A percentile compares a stretch with the other conserved stretches of the same genome.
These are phyloP conservation scores for Anabacerthia variegaticeps DNA, from an alignment of 2,797 vertebrate species.

Conservation along the genomic window DNA sequence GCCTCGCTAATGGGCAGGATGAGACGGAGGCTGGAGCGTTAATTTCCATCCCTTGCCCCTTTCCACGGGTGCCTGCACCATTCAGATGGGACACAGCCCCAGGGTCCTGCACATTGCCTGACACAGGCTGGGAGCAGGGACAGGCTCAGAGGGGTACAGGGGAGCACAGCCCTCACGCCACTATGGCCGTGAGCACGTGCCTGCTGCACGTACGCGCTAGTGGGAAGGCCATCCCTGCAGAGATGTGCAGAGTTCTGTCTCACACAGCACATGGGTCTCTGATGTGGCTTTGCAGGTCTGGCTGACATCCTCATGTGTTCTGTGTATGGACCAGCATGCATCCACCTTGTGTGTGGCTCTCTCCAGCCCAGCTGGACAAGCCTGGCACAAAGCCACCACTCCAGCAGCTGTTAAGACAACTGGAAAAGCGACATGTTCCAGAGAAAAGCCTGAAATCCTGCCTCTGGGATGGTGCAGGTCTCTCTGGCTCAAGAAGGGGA, in stretches of 20 bases:
- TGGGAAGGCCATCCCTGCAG: not conserved
- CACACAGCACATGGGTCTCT: not conserved
- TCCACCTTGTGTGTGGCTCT: not conserved
- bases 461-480: not conserved
- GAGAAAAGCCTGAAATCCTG: not conserved
- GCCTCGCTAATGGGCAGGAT: conserved; percentile 77
- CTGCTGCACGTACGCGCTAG: accelerated
- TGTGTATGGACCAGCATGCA: accelerated
- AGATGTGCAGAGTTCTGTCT: not conserved
- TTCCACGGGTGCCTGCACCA: not conserved
- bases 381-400: not conserved
- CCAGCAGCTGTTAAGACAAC: not conserved
- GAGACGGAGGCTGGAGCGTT: conserved; percentile 67
- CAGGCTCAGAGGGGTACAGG: not conserved
- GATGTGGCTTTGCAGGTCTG: not conserved
- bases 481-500: accelerated
- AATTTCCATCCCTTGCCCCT: conserved; percentile 62
- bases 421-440: not conserved
- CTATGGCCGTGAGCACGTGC: not conserved
- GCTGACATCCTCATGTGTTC: accelerated
- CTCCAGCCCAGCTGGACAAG: not conserved
- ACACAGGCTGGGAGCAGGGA: not conserved
- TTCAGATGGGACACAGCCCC: not conserved
- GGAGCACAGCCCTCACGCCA: not conserved
- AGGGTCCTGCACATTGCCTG: accelerated